Percentiles rank a stretch among this genome's conserved stretches.
These are phyloP conservation scores for Eretmocerus hayati DNA, from an alignment of 2,888 invertebrate genomes.

Conservation along the genomic window DNA sequence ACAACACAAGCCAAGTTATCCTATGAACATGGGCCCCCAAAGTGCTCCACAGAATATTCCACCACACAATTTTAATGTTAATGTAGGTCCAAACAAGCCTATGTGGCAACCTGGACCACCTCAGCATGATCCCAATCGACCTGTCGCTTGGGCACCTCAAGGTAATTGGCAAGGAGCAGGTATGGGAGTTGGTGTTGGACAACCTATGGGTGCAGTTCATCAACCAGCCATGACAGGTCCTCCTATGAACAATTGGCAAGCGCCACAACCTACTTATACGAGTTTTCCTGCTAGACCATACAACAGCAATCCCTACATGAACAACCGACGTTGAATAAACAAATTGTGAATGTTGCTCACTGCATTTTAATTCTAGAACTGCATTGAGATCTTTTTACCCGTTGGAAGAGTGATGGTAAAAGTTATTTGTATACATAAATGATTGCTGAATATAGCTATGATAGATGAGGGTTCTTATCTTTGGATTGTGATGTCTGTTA, in stretches of 20 bases:
- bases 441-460: too few relatives aligned
- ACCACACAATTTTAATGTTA: constrained; percentile 19
- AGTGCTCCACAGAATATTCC: constrained; percentile 1
- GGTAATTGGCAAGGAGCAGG: constrained; percentile 28
- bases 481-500: too few relatives aligned
- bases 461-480: too few relatives aligned
- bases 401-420: too few relatives aligned
- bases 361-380: constrained; percentile 8
- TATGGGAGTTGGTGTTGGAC: background rate
- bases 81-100: constrained; percentile 10
- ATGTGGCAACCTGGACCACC: constrained; percentile 12
- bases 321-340: constrained; percentile 27
- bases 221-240: constrained; percentile 7
- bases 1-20: constrained; percentile 9
- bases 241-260: constrained; percentile 25
- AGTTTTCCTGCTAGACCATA: constrained; percentile 22
- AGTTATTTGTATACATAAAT: too few relatives aligned
- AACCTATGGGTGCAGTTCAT: background rate
- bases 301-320: constrained; percentile 27
- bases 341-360: background rate
- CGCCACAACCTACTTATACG: constrained; percentile 26
- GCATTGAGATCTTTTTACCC: constrained; percentile 17
- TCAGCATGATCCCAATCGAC: constrained; percentile 11
- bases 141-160: constrained; percentile 25
- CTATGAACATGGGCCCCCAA: background rate